phyloP scores from a whole-genome alignment of 2,113 vertebrate genomes.

The Microcebus jonahi region DNA sequence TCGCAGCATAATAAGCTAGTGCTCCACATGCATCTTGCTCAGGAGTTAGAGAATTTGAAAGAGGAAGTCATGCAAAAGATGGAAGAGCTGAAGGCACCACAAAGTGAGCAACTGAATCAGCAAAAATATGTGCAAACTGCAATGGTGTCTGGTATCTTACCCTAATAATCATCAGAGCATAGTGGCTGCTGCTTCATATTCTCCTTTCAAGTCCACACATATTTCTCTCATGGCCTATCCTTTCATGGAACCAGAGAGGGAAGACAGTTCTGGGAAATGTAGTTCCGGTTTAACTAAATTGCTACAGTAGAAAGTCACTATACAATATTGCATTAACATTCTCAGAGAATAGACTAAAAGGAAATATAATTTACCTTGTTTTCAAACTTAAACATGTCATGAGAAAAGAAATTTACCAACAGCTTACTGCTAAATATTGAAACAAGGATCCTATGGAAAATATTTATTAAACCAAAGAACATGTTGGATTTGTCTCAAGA shows the following conservation, averaged over 20 bases:
- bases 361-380: neutral
- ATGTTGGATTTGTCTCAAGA: neutral
- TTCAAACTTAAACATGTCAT: neutral
- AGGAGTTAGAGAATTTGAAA: neutral
- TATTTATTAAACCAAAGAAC: neutral
- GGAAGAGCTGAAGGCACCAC: neutral
- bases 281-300: neutral
- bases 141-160: neutral
- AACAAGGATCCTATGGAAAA: neutral
- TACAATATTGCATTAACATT: neutral
- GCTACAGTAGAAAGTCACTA: neutral
- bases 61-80: rapidly evolving
- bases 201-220: neutral
- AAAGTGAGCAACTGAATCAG: neutral
- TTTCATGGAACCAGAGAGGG: neutral
- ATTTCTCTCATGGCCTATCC: neutral
- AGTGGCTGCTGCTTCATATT: neutral
- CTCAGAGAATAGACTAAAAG: neutral
- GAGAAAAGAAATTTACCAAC: neutral
- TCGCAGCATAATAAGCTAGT: neutral
- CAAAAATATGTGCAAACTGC: neutral
- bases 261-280: neutral
- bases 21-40: neutral
- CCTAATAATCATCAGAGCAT: neutral
- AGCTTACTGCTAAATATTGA: neutral